A percentile compares a stretch with the other conserved stretches of the same genome.
Evolutionary conservation across 2,797 vertebrate species (phyloP).

Genomic region (Cossypha heuglini): DNA sequence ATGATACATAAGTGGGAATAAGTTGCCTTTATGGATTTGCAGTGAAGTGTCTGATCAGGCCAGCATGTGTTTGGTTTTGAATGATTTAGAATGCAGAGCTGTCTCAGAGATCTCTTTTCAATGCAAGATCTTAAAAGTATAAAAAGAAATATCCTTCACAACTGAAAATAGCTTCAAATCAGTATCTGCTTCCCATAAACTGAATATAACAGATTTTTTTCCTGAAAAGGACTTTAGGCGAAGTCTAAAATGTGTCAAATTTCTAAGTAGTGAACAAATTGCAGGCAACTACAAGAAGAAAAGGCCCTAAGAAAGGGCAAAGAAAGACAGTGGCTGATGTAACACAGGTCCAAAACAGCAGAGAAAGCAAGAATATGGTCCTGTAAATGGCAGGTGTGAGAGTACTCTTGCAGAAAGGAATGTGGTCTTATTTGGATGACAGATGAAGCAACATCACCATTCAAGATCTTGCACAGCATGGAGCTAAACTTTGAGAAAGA

Average conservation of each 20-base stretch:
- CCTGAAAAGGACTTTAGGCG: not conserved
- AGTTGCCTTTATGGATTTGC: not conserved
- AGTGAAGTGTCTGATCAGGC: not conserved
- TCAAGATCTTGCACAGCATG: not conserved
- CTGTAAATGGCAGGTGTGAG: not conserved
- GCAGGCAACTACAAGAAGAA: not conserved
- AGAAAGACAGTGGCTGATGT: not conserved
- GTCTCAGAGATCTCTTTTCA: not conserved
- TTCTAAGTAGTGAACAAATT: not conserved
- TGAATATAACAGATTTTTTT: not conserved
- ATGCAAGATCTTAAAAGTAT: not conserved
- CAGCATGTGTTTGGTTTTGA: not conserved
- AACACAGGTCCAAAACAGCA: not conserved
- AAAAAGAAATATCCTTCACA: not conserved
- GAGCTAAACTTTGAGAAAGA: not conserved
- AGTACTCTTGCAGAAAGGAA: not conserved
- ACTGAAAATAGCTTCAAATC: not conserved
- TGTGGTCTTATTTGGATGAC: not conserved
- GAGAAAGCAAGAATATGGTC: not conserved
- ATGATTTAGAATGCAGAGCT: not conserved
- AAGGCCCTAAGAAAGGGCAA: not conserved
- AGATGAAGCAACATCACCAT: not conserved
- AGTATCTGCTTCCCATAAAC: not conserved
- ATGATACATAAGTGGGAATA: not conserved
- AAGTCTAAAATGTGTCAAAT: not conserved